Base-by-base conservation (phyloP, 2,888 invertebrate species). In the Aporophyla nigra region DNA sequence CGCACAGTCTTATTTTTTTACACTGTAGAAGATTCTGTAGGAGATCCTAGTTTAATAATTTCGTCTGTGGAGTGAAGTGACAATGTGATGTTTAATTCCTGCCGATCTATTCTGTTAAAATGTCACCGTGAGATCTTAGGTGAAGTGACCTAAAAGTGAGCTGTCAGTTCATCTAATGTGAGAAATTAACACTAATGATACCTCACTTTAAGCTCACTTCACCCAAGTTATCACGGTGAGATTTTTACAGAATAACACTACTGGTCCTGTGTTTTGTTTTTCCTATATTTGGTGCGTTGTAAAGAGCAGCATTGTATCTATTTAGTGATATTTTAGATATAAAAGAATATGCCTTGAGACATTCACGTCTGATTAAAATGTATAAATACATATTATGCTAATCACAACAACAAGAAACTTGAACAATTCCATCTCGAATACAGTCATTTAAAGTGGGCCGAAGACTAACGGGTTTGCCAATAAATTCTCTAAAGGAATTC, bases 401-500 rank as follows among this genome's bases (percentile, higher is more conserved):
- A 70, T 63, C n/a, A 49, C 16, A 67, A 69, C n/a, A 77, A 61
- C 56, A 59, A 69, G 65, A 58, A 69, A 54, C 33, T 62, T 24
- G 65, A 62, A 71, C 51, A 43, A 43, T 74, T 79, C 59, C 67
- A 68, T 65, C 56, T 82, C 59, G 67, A 58, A 77, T 33, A 73
- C 65, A 85, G 49, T 71, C 58, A 66, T 78, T 71, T 76, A 74
- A 85, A 67, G 76, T 77, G 74, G 78, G 76, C 66, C 40, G 74
- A 65, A 75, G 24, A 43, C 68, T 82, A 76, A 80, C 75, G 69
- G 71, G 71, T 74, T 71, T 53, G 46, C 4, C 58, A 62, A 82
- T 72, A 78, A 74, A 78, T 63, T 72, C 79, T 56, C n/a, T 27
- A 54, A 82, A 62, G 78, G 85, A 82, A 83, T 85, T 78, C 67